Evolutionary conservation across 2,888 invertebrate genomes (phyloP), one percentile per base, ranked within the genome.

Genomic region (Callimorpha dominula): DNA sequence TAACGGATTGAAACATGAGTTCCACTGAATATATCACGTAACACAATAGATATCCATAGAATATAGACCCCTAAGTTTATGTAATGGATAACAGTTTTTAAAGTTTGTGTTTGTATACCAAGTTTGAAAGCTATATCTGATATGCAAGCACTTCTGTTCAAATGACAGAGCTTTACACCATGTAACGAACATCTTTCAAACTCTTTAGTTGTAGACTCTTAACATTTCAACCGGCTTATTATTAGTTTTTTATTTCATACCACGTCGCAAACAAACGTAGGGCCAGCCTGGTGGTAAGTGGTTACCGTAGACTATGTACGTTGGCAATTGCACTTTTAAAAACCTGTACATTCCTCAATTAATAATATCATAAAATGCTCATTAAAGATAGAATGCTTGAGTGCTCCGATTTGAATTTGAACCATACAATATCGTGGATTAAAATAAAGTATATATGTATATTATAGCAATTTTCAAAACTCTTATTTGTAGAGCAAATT

Each of bases 401-500:
- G 15, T 63, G 62, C 42, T 15, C 7, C 31, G 20, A 31, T 42
- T 64, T 43, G 6, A n/a, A 64, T 17, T 11, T 64, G 15, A 17
- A 42, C 42, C 17, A 42, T 64, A 43, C 17, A 64, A 64, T 43
- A 42, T n/a, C n/a, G 9, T 0, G 43, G 43, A 64, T 42, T 64
- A 65, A 72, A 79, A 57, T 71, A 54, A 75, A 74, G 77, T 73
- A 66, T 43, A 70, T 31, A 31, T 31, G 31, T 31, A 31, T 52
- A 66, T 65, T 72, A 75, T 75, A 42, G 65, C 69, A 75, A 80
- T 63, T 68, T 65, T 64, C 71, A 79, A 83, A 79, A 81, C 74
- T 60, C 69, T 74, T 78, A 83, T 81, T 81, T 82, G 74, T 66
- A 42, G 65, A 74, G 65, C 72, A 64, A 66, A 57, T 74, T 75